Evolutionary conservation across 1,140 invertebrate genomes (phyloP).

Genomic region (Microvelia longipes): DNA sequence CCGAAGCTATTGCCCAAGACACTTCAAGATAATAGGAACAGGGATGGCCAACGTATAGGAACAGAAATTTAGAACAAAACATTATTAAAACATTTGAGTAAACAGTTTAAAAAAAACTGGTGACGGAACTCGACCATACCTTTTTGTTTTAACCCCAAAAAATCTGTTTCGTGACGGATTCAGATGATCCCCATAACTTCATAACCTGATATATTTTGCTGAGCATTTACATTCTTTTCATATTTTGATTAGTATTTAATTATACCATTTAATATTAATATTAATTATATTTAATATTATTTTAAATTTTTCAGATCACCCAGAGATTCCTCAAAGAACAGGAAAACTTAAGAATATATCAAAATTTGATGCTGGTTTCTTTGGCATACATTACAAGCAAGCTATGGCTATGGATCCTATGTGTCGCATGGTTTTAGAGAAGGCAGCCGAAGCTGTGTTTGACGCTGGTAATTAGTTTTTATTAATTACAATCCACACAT

Average conservation of each 20-base stretch:
- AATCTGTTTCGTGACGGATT: no score
- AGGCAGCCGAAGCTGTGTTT: constrained; percentile 70
- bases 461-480: constrained; percentile 61
- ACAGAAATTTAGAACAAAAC: no score
- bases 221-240: background rate
- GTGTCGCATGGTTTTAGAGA: constrained; percentile 67
- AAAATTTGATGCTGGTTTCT: constrained; percentile 72
- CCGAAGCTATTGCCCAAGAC: no score
- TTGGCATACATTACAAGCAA: constrained; percentile 66
- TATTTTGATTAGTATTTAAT: background rate
- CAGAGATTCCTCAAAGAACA: constrained; percentile 51
- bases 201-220: no score
- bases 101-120: no score
- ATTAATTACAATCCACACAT: no score
- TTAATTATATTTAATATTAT: background rate
- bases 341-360: constrained; percentile 64
- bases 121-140: no score
- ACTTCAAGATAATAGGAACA: no score
- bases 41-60: no score
- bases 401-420: constrained; percentile 79
- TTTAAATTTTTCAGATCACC: constrained; percentile 33
- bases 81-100: no score
- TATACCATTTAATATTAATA: background rate
- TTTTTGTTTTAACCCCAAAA: no score
- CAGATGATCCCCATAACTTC: no score